Evolutionary conservation across 1,140 invertebrate species (phyloP).

Genomic region (Zaprionus tsacasi): DNA sequence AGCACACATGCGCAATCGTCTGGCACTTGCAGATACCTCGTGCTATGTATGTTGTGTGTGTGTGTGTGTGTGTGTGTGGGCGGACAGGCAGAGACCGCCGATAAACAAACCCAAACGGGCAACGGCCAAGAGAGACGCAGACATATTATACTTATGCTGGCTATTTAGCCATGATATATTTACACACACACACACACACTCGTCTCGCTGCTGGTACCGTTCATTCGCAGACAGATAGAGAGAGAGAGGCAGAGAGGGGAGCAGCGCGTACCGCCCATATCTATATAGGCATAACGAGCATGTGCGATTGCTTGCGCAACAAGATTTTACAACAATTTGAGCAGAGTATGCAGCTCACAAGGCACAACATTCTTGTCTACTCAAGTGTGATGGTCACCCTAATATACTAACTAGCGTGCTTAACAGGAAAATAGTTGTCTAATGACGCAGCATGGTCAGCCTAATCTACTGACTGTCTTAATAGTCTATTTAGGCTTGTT

Average conservation of each 20-base stretch:
- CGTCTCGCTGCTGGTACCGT: no score
- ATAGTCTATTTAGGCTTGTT: neutral
- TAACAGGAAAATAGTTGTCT: neutral
- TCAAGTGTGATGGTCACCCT: conserved; percentile 5
- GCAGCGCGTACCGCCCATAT: neutral
- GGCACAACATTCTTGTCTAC: neutral
- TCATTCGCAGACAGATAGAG: neutral
- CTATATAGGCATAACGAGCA: conserved; percentile 22
- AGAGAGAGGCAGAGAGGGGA: neutral
- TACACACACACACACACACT: conserved; percentile 8
- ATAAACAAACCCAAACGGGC: conserved; percentile 46
- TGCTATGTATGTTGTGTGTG: neutral
- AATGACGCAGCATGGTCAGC: neutral
- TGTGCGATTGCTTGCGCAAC: conserved; percentile 65
- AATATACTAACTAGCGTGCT: neutral
- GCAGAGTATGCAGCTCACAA: neutral
- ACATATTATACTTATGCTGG: conserved; percentile 45
- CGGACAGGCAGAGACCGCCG: conserved; percentile 31
- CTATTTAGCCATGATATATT: conserved; percentile 43
- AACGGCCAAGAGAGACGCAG: conserved; percentile 14
- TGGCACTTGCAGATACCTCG: conserved; percentile 44
- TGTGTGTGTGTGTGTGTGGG: conserved; percentile 35
- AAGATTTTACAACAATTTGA: conserved; percentile 54
- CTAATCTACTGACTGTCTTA: neutral
- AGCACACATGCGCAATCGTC: conserved; percentile 71